Base-by-base conservation (phyloP, 2,113 vertebrate species). In the Eptesicus fuscus region DNA sequence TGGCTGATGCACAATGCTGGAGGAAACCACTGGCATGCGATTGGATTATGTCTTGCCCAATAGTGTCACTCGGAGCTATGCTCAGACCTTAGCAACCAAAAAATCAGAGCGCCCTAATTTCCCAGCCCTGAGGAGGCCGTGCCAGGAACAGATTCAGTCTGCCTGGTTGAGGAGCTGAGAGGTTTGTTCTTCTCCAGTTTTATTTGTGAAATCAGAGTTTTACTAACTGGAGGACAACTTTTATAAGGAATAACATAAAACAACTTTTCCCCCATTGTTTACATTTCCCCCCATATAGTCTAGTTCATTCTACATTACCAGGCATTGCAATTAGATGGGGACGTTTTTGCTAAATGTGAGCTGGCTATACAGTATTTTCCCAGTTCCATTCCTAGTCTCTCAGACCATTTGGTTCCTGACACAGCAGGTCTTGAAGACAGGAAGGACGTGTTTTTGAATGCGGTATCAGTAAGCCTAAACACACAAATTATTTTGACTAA, bases 401-500 rank as follows among this genome's bases (percentile, higher is more conserved):
- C 87, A 69, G 77, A 42, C 73, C 11, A 53, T 90, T 79, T 91
- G 70, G 17, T 82, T 90, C 30, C 20, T 25, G 20, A 49, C 37
- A n/a, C 1, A 82, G 4, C 23, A 7, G 82, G 35, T 80, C 30
- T 83, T 67, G 65, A 91, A 97, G 40, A 71, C 32, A 82, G 30
- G 93, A 88, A 71, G 35, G 35, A 20, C 49, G 10, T 93, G 59
- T 85, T 96, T 94, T 42, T 59, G 12, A 80, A 42, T 18, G 56
- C 59, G n/a, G 28, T 70, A 92, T 23, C 5, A 61, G 67, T 69
- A 93, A 93, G 37, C 1, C 17, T 88, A 37, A 97, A 96, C 16
- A n/a, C 28, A 16, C 42, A 63, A 11, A 44, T 88, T 91, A 87
- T 88, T 78, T 80, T 95, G 87, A 91, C 86, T 80, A 92, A 85